Percentiles rank a stretch among this genome's conserved stretches.
Conservation (phyloP, 2,113 vertebrate species). For the Leptobrachium ailaonicum region DNA sequence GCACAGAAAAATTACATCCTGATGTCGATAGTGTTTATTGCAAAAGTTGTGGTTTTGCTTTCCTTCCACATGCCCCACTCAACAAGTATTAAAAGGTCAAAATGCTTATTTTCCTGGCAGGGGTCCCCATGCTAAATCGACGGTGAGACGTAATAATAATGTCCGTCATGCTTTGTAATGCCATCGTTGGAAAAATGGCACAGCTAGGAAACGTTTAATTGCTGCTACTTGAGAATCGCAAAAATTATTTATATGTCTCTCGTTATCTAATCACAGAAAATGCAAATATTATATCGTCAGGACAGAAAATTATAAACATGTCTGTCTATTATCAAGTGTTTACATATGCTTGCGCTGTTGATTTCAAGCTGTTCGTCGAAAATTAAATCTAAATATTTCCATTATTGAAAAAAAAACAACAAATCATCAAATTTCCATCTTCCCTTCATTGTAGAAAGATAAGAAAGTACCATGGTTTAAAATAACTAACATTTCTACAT, state of each 20-base stretch:
- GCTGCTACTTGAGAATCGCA: conserved; percentile 28
- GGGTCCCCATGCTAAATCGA: conserved; percentile 47
- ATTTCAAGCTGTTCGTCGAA: conserved; percentile 24
- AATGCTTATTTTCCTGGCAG: conserved; percentile 61
- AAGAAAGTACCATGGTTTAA: too few species aligned
- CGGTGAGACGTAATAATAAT: conserved; percentile 46
- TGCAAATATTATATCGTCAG: conserved; percentile 27
- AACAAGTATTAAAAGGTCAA: conserved; percentile 58
- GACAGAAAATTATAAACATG: conserved; percentile 27
- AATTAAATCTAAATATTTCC: conserved; percentile 27
- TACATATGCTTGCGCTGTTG: conserved; percentile 21
- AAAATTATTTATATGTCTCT: conserved; percentile 28
- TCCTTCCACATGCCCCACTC: conserved; percentile 39
- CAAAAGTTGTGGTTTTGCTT: conserved; percentile 20
- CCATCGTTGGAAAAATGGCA: conserved; percentile 5
- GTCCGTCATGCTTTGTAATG: conserved; percentile 33
- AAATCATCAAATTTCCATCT: too few species aligned
- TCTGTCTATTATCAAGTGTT: conserved; percentile 5
- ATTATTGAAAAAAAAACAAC: conserved; percentile 6
- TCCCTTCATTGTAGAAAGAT: too few species aligned
- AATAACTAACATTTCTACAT: too few species aligned
- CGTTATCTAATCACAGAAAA: not conserved
- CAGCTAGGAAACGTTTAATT: conserved; percentile 5
- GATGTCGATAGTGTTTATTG: conserved; percentile 28
- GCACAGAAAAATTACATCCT: conserved; percentile 39